Conservation (phyloP, 2,797 vertebrate species). For the Gambelia wislizenii region DNA sequence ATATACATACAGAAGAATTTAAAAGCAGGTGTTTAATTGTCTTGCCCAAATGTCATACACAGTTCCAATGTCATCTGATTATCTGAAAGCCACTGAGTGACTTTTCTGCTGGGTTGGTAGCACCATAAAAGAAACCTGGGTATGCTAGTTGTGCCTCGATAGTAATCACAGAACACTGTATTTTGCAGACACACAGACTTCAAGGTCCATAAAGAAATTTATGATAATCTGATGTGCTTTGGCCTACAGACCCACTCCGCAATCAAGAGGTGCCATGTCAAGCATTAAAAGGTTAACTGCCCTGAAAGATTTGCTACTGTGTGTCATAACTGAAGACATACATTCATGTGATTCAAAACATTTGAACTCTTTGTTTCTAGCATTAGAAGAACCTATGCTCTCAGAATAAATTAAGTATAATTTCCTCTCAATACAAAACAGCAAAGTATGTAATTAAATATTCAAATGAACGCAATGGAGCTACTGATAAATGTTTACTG, state of each 20-base stretch:
- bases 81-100: constrained; percentile 38
- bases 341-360: constrained; percentile 11
- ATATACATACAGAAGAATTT: constrained; percentile 19
- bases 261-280: background rate
- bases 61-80: constrained; percentile 33
- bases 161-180: rapidly evolving
- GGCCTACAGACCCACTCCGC: background rate
- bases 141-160: constrained; percentile 28
- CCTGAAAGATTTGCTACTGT: background rate
- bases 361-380: constrained; percentile 14
- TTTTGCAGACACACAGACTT: background rate
- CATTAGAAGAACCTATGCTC: constrained; percentile 20
- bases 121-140: constrained; percentile 19
- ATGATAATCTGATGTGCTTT: background rate
- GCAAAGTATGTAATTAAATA: background rate
- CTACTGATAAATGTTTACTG: background rate
- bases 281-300: background rate
- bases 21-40: constrained; percentile 29
- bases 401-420: background rate
- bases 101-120: constrained; percentile 45
- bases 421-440: background rate
- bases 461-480: background rate
- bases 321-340: constrained; percentile 35
- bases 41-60: constrained; percentile 30
- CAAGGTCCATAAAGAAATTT: background rate